Evolutionary conservation across 2,888 invertebrate genomes (phyloP).

Genomic region (Eucera pruinosa): DNA sequence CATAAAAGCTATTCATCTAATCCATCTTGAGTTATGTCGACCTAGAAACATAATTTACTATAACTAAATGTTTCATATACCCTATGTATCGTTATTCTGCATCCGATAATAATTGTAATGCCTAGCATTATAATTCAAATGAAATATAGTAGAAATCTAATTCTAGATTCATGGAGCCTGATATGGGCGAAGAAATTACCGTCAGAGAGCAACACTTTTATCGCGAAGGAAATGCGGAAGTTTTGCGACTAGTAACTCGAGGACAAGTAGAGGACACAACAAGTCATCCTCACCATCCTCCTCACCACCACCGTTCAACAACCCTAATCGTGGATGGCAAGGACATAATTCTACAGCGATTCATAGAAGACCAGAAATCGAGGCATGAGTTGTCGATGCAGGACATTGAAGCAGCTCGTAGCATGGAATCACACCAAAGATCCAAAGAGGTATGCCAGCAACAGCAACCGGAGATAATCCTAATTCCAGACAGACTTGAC

Average conservation of each 20-base stretch:
- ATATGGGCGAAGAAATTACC: constrained; percentile 80
- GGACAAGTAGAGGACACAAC: constrained; percentile 88
- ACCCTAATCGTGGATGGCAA: constrained; percentile 88
- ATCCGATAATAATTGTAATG: too few relatives aligned
- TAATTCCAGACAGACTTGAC: constrained; percentile 78
- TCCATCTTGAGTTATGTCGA: too few relatives aligned
- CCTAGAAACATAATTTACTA: too few relatives aligned
- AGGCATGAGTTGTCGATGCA: constrained; percentile 75
- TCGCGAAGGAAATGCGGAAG: constrained; percentile 94
- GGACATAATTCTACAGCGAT: constrained; percentile 92
- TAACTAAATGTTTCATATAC: too few relatives aligned
- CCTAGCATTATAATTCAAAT: too few relatives aligned
- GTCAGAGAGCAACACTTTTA: constrained; percentile 91
- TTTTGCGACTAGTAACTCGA: constrained; percentile 91
- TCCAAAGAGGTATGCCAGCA: constrained; percentile 54
- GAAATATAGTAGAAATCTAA: too few relatives aligned
- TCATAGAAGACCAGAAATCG: constrained; percentile 90
- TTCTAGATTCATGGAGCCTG: constrained; percentile 68
- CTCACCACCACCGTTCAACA: constrained; percentile 69
- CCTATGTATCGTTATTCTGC: too few relatives aligned
- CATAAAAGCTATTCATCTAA: too few relatives aligned
- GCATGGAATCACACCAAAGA: constrained; percentile 78
- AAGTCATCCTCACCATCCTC: constrained; percentile 36
- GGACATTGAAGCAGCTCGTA: constrained; percentile 74
- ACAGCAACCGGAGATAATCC: constrained; percentile 73